Evolutionary conservation across 2,797 vertebrate genomes (phyloP), one percentile per base, ranked within the genome.

Genomic region (Bovichtus diacanthus): DNA sequence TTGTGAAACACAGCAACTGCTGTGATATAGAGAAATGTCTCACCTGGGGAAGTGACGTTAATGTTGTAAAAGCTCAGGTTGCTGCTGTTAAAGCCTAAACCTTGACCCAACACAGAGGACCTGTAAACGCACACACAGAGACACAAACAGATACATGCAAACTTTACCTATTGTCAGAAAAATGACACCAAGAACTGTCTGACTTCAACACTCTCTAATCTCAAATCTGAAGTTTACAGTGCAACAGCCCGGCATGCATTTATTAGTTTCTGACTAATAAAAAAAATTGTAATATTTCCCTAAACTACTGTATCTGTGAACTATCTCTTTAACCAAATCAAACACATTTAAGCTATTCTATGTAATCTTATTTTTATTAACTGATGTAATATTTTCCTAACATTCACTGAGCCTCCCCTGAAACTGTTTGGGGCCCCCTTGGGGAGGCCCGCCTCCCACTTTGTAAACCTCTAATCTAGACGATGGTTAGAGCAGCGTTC

Each of bases 31-130:
- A 62, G 29, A 65, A 59, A 72, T 2, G 44, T 43, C 78, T 90
- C 81, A 95, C 95, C 92, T 88, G 73, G 74, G 29, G 86, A 54
- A 9, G 83, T 86, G 70, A 81, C 19, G 64, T 87, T 95, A 27
- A 94, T 58, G 51, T 90, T 84, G 36, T 94, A 55, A 47, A 58
- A 64, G 12, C 2, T 38, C 61, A 95, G 73, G 72, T 55, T 72
- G 70, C 79, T 93, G 74, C 69, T 23, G 78, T 95, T 76, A 19
- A 96, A 79, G 29, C 80, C 87, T 29, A 95, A 44, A 38, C 55
- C 16, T 36, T 87, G 12, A 67, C 53, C 90, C 25, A 95, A 11
- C 3, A 69, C 29, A 55, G 85, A 41, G 0, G 73, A 80, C 95
- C 95, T 96, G 79, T 46, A 78, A 87, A 59, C 12, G 87, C 61